Evolutionary conservation across 2,888 invertebrate genomes (phyloP).

Genomic region (Fragum fragum): DNA sequence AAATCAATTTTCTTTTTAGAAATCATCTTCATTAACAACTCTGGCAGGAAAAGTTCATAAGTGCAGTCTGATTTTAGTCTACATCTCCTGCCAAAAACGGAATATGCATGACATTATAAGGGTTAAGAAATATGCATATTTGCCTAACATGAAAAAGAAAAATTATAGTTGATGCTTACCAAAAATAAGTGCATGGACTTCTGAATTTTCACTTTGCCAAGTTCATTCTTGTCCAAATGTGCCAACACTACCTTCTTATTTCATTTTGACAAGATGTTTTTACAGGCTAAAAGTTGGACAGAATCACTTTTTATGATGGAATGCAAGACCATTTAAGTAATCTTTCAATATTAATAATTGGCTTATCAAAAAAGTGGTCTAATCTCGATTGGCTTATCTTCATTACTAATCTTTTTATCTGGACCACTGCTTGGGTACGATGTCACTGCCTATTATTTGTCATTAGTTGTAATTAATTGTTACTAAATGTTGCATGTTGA

Average conservation of each 20-base stretch:
- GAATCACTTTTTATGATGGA: not conserved
- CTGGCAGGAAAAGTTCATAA: too few species aligned
- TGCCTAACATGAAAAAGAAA: too few species aligned
- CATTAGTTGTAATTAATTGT: conserved; percentile 4
- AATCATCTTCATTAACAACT: too few species aligned
- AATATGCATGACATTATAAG: too few species aligned
- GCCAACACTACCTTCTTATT: not conserved
- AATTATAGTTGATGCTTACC: too few species aligned
- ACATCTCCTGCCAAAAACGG: too few species aligned
- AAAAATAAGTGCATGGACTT: too few species aligned
- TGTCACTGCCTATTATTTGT: not conserved
- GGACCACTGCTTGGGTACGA: not conserved
- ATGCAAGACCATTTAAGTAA: not conserved
- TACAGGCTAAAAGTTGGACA: not conserved
- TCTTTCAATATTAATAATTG: not conserved
- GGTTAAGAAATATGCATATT: too few species aligned
- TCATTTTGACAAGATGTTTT: not conserved
- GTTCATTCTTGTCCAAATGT: not conserved
- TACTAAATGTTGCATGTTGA: conserved; percentile 2
- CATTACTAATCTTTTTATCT: not conserved
- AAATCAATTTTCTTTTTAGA: too few species aligned
- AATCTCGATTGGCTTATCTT: not conserved
- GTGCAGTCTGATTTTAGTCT: too few species aligned
- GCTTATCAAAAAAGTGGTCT: not conserved
- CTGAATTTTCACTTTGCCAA: not conserved